phyloP scores from a whole-genome alignment of 2,113 vertebrate species.

The Hemiscyllium ocellatum region DNA sequence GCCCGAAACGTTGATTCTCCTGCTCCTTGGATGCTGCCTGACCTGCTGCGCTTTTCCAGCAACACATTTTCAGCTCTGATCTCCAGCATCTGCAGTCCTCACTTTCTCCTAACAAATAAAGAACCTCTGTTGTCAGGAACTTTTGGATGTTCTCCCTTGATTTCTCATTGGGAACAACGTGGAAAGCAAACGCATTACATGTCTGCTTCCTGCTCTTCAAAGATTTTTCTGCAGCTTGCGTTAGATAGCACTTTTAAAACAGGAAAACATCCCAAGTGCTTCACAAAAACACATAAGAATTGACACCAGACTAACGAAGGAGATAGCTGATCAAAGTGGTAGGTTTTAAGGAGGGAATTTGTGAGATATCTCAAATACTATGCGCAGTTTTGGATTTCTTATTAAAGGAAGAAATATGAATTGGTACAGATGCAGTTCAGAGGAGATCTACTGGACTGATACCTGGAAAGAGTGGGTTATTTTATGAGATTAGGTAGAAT shows the following conservation, averaged over 20 bases:
- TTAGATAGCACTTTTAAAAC: neutral
- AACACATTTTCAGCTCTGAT: too few relatives aligned
- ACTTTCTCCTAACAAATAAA: neutral
- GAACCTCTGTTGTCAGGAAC: neutral
- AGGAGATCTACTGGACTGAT: too few relatives aligned
- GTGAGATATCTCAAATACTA: too few relatives aligned
- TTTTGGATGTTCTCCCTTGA: neutral
- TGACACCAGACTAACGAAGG: neutral
- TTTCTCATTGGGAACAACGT: neutral
- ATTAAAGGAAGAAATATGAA: neutral
- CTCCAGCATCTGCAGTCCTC: too few relatives aligned
- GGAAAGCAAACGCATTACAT: neutral
- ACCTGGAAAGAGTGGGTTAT: too few relatives aligned
- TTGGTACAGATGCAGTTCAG: too few relatives aligned
- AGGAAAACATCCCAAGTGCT: neutral
- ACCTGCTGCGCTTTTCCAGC: too few relatives aligned
- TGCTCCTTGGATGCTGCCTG: too few relatives aligned
- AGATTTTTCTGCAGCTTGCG: neutral
- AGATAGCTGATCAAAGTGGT: neutral
- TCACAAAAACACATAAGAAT: neutral
- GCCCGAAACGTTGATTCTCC: too few relatives aligned
- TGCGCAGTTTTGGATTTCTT: too few relatives aligned
- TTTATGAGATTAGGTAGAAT: too few relatives aligned
- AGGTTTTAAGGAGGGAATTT: neutral
- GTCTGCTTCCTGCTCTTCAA: neutral